Evolutionary conservation across 1,140 invertebrate genomes (phyloP), one percentile per base, ranked within the genome.

Genomic region (Hestina assimilis): DNA sequence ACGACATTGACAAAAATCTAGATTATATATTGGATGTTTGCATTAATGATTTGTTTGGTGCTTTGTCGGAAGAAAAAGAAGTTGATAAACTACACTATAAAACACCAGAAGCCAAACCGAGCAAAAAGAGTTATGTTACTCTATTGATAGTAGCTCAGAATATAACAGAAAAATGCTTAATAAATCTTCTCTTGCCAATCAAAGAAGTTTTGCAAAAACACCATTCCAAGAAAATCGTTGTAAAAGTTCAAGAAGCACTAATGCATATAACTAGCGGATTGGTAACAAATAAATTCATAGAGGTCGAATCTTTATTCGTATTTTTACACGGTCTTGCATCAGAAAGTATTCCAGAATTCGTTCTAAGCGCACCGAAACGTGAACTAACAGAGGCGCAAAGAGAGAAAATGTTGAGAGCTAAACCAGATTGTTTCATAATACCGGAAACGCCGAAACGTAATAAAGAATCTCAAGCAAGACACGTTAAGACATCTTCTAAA

Each of bases 31-130:
- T 97, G n/a, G 93, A 95, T 69, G 94, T 96, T 7, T 97, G 95
- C 57, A 93, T 94, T 41, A 92, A 95, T 54, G 97, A 99, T 88
- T 87, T 98, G 8, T 98, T 98, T 86, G 96, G 96, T 0, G 89
- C 93, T 28, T 90, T 94, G 1, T 93, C 94, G 0, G 97, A 98
- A 83, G 97, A 99, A 83, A 99, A 99, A 85, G 95, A 97, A 85
- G 92, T 98, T 0, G 91, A 92, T 0, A 95, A 95, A 66, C 94
- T 98, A 23, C 92, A 92, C 4, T 92, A 90, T 12, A 97, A 97
- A 83, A 91, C 93, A 4, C 91, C 93, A 0, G 95, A 96, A 89
- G 95, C 95, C 0, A 94, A 93, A 74, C 90, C 91, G 0, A 92
- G 92, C 15, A 93, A 93, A n/a, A 98, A 97, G 83, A 97, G 96